Percentiles rank a stretch among this genome's conserved stretches.
Conservation (phyloP, 2,797 vertebrate species). For the Muraenolepis orangiensis region DNA sequence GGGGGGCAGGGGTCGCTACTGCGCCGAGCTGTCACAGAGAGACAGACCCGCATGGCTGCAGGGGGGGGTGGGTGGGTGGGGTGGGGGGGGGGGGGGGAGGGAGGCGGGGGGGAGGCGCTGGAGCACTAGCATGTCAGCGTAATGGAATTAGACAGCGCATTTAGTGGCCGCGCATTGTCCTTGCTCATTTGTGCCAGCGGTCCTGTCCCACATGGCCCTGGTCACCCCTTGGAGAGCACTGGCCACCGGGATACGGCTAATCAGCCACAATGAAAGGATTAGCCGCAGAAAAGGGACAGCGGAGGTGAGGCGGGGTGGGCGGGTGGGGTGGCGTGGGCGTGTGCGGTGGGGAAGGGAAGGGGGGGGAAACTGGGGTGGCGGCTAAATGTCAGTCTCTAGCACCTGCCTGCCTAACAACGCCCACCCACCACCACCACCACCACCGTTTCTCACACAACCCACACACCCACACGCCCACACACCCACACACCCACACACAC, state of each 20-base stretch:
- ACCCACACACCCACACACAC: no score
- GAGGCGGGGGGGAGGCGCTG: slow-evolving; percentile 13
- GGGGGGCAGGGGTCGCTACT: background rate
- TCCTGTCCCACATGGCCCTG: slow-evolving; percentile 41
- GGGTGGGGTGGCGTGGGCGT: slow-evolving; percentile 21
- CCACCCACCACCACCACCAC: no score
- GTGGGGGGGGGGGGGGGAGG: background rate
- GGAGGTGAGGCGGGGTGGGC: slow-evolving; percentile 15
- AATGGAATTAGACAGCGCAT: slow-evolving; percentile 73
- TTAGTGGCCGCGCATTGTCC: slow-evolving; percentile 71
- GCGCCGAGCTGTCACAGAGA: background rate
- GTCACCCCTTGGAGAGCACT: slow-evolving; percentile 41
- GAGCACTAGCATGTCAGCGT: slow-evolving; percentile 58
- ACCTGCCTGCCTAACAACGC: slow-evolving; percentile 55
- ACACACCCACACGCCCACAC: no score
- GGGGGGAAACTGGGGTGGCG: no score
- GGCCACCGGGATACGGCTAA: slow-evolving; percentile 69
- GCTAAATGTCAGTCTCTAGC: slow-evolving; percentile 65
- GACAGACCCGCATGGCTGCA: slow-evolving; percentile 19
- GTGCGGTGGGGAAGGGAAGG: no score
- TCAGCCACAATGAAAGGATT: slow-evolving; percentile 74
- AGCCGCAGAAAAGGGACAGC: slow-evolving; percentile 60
- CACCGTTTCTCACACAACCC: no score
- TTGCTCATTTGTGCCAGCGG: slow-evolving; percentile 54
- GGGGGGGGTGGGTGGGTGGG: background rate